Evolutionary conservation across 2,888 invertebrate species (phyloP), one percentile per base, ranked within the genome.

Genomic region (Mylabris sibirica): DNA sequence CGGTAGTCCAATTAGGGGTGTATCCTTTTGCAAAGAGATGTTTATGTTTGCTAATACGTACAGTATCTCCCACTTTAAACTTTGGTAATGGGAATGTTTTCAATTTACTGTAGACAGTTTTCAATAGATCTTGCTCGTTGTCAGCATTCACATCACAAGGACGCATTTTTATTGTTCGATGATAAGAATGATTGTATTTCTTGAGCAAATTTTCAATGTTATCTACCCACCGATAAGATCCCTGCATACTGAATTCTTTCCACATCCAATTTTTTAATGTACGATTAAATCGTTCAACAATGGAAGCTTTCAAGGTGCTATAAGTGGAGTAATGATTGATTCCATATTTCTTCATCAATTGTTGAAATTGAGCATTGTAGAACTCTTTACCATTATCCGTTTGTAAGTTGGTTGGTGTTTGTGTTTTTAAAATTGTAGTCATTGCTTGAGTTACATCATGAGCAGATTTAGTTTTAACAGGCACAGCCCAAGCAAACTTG

Each of bases 401-500:
- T 74, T 81, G 81, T 22, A 79, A 59, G 75, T 80, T 65, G 41
- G 59, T 59, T 20, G 66, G 64, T 34, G 49, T 38, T 53, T 64
- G 57, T 26, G 63, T 65, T 53, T 38, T 44, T 49, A 67, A 44
- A 63, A 67, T 59, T 41, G 70, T 65, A 38, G 65, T 57, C 72
- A 79, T 74, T 26, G 71, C 77, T 30, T 66, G 53, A 14, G 72
- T 70, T 12, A 82, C 78, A 66, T 80, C 78, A 59, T 69, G 64
- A 22, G 69, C 80, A 63, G 65, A 75, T 77, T 83, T 83, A 14
- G 70, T 76, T 75, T 83, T 84, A 8, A 83, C 49, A 3, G 82
- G 79, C 59, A 74, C 65, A 44, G 77, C 78, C 81, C 81, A 85
- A 5, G 81, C 78, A 76, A 74, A 85, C 76, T 85, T 85, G 4